Conservation (phyloP, 2,888 invertebrate species). For the Lasius fuliginosus region DNA sequence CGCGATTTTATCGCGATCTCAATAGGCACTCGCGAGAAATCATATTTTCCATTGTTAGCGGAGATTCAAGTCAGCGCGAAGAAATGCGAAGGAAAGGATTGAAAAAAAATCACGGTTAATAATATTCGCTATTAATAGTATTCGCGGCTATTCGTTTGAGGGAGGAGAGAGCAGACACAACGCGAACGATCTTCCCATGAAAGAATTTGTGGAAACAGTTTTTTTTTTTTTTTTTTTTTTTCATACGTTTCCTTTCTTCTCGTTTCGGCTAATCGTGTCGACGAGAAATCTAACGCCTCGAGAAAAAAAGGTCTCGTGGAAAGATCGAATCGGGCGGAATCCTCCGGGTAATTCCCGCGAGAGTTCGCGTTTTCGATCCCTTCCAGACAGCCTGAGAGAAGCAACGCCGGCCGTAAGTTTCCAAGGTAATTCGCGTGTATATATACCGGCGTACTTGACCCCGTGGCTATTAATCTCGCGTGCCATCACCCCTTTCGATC, state of each 20-base stretch:
- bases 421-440: slow-evolving; percentile 70
- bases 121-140: no score
- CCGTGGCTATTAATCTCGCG: slow-evolving; percentile 79
- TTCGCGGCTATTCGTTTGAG: neutral
- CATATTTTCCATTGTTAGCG: slow-evolving; percentile 25
- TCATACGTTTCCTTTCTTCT: no score
- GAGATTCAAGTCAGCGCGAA: slow-evolving; percentile 35
- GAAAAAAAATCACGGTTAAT: neutral
- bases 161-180: neutral
- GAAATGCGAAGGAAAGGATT: slow-evolving; percentile 9
- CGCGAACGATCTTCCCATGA: neutral
- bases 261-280: neutral
- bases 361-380: slow-evolving; percentile 67
- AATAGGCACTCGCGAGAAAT: slow-evolving; percentile 50
- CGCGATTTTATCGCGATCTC: slow-evolving; percentile 65
- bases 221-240: neutral
- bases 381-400: slow-evolving; percentile 49
- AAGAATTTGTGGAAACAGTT: neutral
- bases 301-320: slow-evolving; percentile 18
- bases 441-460: slow-evolving; percentile 76
- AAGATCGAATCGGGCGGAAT: slow-evolving; percentile 46
- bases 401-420: slow-evolving; percentile 65
- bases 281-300: slow-evolving; percentile 48
- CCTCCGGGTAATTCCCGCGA: slow-evolving; percentile 35
- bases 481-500: slow-evolving; percentile 77